Evolutionary conservation across 2,797 vertebrate genomes (phyloP), one percentile per base, ranked within the genome.

Genomic region (Triplophysa yarkandensis): DNA sequence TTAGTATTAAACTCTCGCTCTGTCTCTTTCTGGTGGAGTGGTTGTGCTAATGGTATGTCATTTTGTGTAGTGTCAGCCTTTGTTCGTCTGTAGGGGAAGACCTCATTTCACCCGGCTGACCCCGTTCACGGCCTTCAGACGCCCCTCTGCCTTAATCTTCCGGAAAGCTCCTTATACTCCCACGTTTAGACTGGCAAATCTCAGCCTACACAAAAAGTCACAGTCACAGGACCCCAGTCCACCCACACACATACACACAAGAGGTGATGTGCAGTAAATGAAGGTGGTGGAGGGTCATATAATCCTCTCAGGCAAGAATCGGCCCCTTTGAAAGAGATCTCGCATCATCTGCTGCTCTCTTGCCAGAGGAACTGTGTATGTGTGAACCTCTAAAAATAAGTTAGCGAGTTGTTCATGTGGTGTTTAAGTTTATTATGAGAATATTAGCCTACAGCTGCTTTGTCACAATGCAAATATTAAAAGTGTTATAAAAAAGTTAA

Each of bases 111-210:
- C 58, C 68, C 23, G 8, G 4, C 25, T 62, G 44, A 43, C 44
- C 69, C 65, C 25, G 16, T 66, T 68, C 30, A 4, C 3, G 41
- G 54, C 67, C 48, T 21, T 74, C n/a, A 65, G 44, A 68, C n/a
- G 5, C 71, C 70, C 44, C 34, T 43, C 19, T 52, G 63, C 44
- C 55, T 27, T 28, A 39, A 60, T 54, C 58, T 78, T 71, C 63
- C 6, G 3, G 14, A 75, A 70, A 72, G 72, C 72, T 61, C 41
- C 69, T 75, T 64, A 75, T 48, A 68, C 68, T 74, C 55, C 55
- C 0, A n/a, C 8, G 16, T 60, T 72, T 61, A 52, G 63, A 50
- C 63, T 61, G 62, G 61, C 61, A 77, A 64, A 77, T 81, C 68
- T 76, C 48, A 50, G 68, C 17, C 72, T 32, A 8, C 48, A 77